Base-by-base conservation (phyloP, 2,797 vertebrate species). In the Parambassis ranga region DNA sequence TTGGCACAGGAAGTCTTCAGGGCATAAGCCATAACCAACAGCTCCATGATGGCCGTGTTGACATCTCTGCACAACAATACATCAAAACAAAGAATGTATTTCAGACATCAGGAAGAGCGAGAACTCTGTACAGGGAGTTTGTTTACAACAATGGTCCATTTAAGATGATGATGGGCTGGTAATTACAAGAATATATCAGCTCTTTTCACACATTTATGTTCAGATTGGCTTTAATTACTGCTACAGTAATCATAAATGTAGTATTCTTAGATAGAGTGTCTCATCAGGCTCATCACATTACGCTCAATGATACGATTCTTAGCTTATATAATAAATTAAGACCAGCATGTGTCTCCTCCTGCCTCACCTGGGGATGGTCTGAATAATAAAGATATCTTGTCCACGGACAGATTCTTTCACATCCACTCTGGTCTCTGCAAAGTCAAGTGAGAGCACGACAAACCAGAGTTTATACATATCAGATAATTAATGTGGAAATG, bases 351-450 rank as follows among this genome's bases (percentile, higher is more conserved):
- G 2, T 4, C 33, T 27, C 20, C 16, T 3, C 14, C 1, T 0
- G 5, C 27, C 75, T 92, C 75, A 99, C 98, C 95, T 96, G 72
- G 97, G 96, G 87, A 98, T 97, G 22, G 96, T 98, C 87, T 98
- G 98, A 68, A 99, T 99, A 77, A 99, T 99, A 78, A 99, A 99
- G 79, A 99, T 92, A 64, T 98, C 95, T 83, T 99, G 97, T 26
- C 98, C 98, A 42, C 97, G 94, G 15, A 99, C 98, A 0, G 97
- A 99, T 79, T 99, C 96, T 69, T 97, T 95, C 58, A 99, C 95
- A 69, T 98, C 95, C 65, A 99, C 97, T 93, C 94, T 92, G 4
- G 97, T 99, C 91, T 99, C 98, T 99, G 76, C 11, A 19, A 52
- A 39, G 13, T 26, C 46, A 46, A 38, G 2, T 3, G 7, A 37